A percentile compares a stretch with the other conserved stretches of the same genome.
Conservation (phyloP, 2,888 invertebrate species). For the Agrochola circellaris region DNA sequence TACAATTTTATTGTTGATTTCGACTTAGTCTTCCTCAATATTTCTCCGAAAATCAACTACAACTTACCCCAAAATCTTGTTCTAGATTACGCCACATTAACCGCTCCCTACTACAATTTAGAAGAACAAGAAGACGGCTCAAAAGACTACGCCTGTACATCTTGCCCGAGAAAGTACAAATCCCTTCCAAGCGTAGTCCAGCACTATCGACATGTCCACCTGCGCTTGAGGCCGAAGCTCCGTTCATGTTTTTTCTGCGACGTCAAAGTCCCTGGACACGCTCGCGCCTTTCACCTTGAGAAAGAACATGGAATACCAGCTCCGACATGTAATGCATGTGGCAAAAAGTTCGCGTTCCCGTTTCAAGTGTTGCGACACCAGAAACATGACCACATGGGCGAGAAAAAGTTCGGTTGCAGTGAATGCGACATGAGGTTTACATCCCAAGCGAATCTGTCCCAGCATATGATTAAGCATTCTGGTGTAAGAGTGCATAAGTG, state of each 20-base stretch:
- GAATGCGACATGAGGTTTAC: slow-evolving; percentile 69
- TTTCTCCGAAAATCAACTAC: background rate
- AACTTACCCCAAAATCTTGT: slow-evolving; percentile 45
- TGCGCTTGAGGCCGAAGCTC: slow-evolving; percentile 67
- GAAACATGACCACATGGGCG: slow-evolving; percentile 75
- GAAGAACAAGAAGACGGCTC: slow-evolving; percentile 58
- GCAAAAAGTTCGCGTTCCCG: slow-evolving; percentile 75
- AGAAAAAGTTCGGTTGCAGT: slow-evolving; percentile 68
- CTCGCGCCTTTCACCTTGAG: slow-evolving; percentile 72
- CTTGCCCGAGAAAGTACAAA: slow-evolving; percentile 64
- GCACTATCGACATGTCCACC: slow-evolving; percentile 71
- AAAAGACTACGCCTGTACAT: slow-evolving; percentile 62
- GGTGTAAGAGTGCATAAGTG: slow-evolving; percentile 62
- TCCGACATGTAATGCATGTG: slow-evolving; percentile 75
- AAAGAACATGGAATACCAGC: slow-evolving; percentile 73
- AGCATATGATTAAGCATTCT: slow-evolving; percentile 59
- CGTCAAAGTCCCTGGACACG: slow-evolving; percentile 61
- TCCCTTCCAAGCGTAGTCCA: slow-evolving; percentile 64
- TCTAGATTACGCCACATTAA: slow-evolving; percentile 59
- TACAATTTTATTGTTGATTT: background rate
- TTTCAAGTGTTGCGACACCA: slow-evolving; percentile 73
- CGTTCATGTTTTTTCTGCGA: slow-evolving; percentile 66
- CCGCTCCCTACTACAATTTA: slow-evolving; percentile 55
- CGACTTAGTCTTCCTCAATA: background rate
- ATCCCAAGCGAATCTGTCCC: slow-evolving; percentile 55